These are phyloP conservation scores for Sardinella longiceps DNA, from an alignment of 2,797 vertebrate genomes.

Conservation along the genomic window DNA sequence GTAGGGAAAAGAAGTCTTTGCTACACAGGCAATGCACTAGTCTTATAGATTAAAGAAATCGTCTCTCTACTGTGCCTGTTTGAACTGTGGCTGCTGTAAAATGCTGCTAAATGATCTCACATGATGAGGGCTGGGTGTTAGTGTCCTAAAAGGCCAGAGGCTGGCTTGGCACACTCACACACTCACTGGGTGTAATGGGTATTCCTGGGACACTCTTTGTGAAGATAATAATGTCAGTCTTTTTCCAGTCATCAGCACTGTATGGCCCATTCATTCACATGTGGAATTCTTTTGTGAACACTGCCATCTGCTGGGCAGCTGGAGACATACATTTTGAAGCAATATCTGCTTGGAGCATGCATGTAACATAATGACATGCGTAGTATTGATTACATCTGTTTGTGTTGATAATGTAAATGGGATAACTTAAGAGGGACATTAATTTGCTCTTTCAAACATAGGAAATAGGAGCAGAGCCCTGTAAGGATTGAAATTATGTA, in stretches of 20 bases:
- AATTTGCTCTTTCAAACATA: background rate
- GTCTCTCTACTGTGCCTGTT: background rate
- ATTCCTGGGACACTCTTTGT: background rate
- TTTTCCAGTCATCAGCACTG: background rate
- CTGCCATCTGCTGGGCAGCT: background rate
- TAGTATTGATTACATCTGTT: background rate
- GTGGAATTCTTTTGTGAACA: slow-evolving; percentile 3
- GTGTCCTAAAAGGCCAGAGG: background rate
- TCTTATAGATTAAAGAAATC: no score
- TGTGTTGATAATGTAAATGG: background rate
- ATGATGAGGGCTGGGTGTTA: background rate
- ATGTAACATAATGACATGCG: background rate
- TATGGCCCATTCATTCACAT: background rate
- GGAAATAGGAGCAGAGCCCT: background rate
- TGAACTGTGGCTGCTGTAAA: background rate
- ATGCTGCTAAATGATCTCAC: background rate
- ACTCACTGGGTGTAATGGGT: background rate
- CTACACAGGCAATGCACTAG: no score
- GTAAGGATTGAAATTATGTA: background rate
- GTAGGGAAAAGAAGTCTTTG: no score
- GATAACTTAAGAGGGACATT: background rate
- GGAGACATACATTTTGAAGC: background rate
- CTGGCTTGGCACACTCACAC: background rate
- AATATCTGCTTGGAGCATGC: background rate
- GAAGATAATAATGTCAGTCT: background rate